Base-by-base conservation (phyloP, 2,113 vertebrate genomes). In the Hippolais icterina region DNA sequence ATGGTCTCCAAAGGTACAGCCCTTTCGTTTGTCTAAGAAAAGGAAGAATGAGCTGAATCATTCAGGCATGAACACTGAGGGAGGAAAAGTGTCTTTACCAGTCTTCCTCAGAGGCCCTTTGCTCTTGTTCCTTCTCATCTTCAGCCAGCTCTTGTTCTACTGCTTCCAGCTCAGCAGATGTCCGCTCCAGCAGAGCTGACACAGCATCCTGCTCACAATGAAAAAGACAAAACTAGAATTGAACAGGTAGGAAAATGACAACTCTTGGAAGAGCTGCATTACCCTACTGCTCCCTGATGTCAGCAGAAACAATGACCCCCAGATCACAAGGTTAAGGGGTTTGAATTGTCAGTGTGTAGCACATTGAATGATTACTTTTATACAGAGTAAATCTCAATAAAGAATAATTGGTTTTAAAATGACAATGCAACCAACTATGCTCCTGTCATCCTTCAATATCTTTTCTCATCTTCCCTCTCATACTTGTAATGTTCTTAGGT, bases 151-250 rank as follows among this genome's bases (percentile, higher is more conserved):
- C 98, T 93, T 98, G 98, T 61, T 98, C 98, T 81, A 98, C 98
- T 27, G 98, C 98, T 96, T 98, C 91, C 31, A 99, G 96, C 94
- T 99, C 98, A 24, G 98, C 98, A 64, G 98, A 98, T 39, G 98
- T 99, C 80, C 98, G 98, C 70, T 98, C 98, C 52, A 99, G 97
- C 66, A 99, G 94, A 88, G 98, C 98, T 33, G 98, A 98, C 57
- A 99, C 98, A 13, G 98, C 98, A 87, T 99, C 98, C 98, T 98
- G 72, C n/a, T 90, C 66, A 75, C 17, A 80, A 41, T 56, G 56
- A 88, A 25, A 41, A 94, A 42, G 31, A 68, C 56, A 75, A 87
- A 94, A 87, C 23, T 29, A 87, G 47, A 90, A 47, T 9, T 42
- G 74, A 57, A n/a, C 4, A 28, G 42, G 44, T 35, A 25, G 47